Conservation (phyloP, 2,113 vertebrate genomes). For the Platycercus adscitus region DNA sequence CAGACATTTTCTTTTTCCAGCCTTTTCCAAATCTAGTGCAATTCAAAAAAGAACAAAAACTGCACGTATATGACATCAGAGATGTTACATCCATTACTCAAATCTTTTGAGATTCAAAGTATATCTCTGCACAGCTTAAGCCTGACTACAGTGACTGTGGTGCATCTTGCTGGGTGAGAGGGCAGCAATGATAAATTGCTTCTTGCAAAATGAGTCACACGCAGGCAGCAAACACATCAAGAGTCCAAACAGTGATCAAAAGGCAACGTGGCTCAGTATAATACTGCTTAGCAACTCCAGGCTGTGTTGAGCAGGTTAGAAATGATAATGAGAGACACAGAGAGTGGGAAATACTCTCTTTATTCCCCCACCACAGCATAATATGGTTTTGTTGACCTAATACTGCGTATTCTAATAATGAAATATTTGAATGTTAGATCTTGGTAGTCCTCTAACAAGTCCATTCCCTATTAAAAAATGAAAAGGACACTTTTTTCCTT, state of each 20-base stretch:
- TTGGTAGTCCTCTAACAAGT: neutral
- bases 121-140: neutral
- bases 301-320: neutral
- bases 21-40: neutral
- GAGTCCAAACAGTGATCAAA: slow-evolving; percentile 27
- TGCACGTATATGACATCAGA: neutral
- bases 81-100: neutral
- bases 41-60: neutral
- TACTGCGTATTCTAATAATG: neutral
- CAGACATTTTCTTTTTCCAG: neutral
- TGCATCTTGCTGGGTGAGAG: neutral
- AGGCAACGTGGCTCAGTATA: neutral
- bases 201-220: neutral
- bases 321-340: neutral
- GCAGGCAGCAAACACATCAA: neutral
- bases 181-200: neutral
- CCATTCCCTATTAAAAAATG: neutral
- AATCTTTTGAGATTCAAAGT: neutral
- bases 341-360: neutral
- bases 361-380: neutral
- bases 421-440: neutral
- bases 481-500: neutral
- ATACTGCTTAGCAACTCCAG: neutral
- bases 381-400: neutral
- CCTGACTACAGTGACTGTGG: neutral